These are phyloP conservation scores for Pterostichus niger DNA, from an alignment of 2,888 invertebrate genomes.

Conservation along the genomic window DNA sequence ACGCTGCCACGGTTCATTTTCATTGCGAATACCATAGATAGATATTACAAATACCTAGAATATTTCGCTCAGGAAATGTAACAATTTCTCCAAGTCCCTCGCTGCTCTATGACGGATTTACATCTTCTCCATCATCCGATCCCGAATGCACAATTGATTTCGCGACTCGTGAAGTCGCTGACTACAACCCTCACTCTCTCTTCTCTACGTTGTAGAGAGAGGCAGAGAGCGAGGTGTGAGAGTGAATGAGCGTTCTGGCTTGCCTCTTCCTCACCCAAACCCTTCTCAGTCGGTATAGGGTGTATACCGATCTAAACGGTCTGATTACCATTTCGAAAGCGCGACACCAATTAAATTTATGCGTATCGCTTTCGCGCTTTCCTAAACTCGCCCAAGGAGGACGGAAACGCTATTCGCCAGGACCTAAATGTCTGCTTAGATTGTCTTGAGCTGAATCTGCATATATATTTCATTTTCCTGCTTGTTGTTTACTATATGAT, in stretches of 20 bases:
- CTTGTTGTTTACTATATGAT: too few relatives aligned
- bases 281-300: not conserved
- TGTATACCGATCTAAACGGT: constrained; percentile 56
- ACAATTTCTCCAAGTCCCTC: not conserved
- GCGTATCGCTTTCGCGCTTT: constrained; percentile 54
- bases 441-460: not conserved
- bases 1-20: too few relatives aligned
- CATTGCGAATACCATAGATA: too few relatives aligned
- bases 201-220: too few relatives aligned
- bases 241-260: too few relatives aligned
- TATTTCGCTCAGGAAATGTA: not conserved
- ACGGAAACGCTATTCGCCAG: not conserved
- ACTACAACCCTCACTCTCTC: constrained; percentile 3
- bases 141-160: constrained; percentile 25
- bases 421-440: not conserved
- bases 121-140: not conserved
- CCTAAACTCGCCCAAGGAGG: constrained; percentile 17
- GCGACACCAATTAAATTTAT: constrained; percentile 60
- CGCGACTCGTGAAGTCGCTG: constrained; percentile 14
- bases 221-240: too few relatives aligned
- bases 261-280: too few relatives aligned
- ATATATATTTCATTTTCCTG: not conserved
- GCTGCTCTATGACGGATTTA: not conserved
- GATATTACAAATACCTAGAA: too few relatives aligned
- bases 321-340: constrained; percentile 61